These are phyloP conservation scores for Drosophila micromelanica DNA, from an alignment of 1,140 invertebrate species.

Conservation along the genomic window DNA sequence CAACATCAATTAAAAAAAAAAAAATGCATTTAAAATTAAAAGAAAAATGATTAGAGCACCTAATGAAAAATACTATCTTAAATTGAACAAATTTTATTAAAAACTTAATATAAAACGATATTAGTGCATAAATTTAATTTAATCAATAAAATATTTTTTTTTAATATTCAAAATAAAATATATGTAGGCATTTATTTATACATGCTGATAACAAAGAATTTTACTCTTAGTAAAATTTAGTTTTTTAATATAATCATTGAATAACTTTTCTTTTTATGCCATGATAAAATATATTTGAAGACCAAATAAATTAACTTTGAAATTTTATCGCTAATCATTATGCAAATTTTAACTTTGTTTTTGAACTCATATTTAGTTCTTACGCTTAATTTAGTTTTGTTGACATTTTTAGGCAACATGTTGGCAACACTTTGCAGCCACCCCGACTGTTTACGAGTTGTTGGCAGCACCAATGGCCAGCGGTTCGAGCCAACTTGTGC, in stretches of 20 bases:
- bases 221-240: neutral
- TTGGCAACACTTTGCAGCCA: constrained; percentile 7
- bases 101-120: too few species aligned
- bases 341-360: neutral
- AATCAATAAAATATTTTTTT: too few species aligned
- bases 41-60: too few species aligned
- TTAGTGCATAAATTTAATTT: too few species aligned
- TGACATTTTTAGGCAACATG: constrained; percentile 7
- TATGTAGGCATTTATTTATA: neutral
- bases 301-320: neutral
- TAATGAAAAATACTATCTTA: too few species aligned
- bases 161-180: too few species aligned
- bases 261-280: neutral
- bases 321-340: neutral
- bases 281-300: neutral
- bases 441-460: constrained; percentile 9
- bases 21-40: too few species aligned
- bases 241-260: neutral
- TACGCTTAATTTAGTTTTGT: constrained; percentile 19
- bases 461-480: constrained; percentile 1
- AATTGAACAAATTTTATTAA: too few species aligned
- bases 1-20: too few species aligned
- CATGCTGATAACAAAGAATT: neutral
- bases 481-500: constrained; percentile 1
- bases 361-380: neutral